Evolutionary conservation across 2,888 invertebrate species (phyloP), one percentile per base, ranked within the genome.

Genomic region (Neoitamus cyanurus): DNA sequence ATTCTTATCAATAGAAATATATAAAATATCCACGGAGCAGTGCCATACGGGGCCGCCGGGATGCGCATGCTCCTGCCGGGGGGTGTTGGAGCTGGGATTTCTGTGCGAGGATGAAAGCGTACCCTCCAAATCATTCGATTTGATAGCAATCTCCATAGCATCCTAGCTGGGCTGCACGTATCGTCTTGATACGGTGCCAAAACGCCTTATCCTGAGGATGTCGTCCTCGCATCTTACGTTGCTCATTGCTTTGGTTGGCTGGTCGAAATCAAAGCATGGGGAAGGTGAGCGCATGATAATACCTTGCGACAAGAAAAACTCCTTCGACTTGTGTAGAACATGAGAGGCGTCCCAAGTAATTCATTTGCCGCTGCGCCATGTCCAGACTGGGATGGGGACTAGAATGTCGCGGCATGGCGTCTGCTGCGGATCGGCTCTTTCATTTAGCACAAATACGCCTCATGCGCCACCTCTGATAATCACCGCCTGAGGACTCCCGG

Each of bases 1-100:
- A 84, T 84, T 85, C 77, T 85, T 85, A 85, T 85, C 85, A 36
- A 42, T 42, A 69, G 83, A 78, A 78, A 82, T 82, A 77, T 77
- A 77, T 42, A 77, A 77, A 77, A 46, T 77, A 77, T 77, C 77
- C 20, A 20, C 31, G 20, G 72, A 72, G 13, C 37, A 20, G 75
- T 37, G 42, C n/a, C 42, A 5, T 25, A 15, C 28, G n/a, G 70
- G 68, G 73, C 69, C 31, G 31, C 30, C 73, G 48, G 37, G 25
- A 9, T 15, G 73, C 83, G 69, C 34, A 82, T 73, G 42, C 34
- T 69, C 46, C 28, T 46, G 34, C 30, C n/a, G 46, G 83, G 70
- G 25, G 48, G 72, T 48, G 37, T 58, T 58, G 25, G 73, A 30
- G 37, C 13, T 25, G 42, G 42, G n/a, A n/a, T n/a, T n/a, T n/a